These are phyloP conservation scores for Anadara kagoshimensis DNA, from an alignment of 1,140 invertebrate species.

Conservation along the genomic window DNA sequence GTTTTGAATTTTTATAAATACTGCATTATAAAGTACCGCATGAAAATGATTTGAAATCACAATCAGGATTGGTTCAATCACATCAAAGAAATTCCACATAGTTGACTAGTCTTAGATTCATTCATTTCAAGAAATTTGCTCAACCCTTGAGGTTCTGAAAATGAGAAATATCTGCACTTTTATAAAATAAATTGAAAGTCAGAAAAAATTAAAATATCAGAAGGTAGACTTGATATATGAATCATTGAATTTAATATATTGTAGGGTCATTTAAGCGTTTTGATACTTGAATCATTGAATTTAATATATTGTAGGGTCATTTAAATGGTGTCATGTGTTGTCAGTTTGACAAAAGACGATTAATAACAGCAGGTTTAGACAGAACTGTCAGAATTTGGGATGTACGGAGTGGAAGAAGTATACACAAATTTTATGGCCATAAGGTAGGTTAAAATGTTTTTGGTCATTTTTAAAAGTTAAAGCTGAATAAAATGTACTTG, in stretches of 20 bases:
- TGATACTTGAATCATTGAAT: not conserved
- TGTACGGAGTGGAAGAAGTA: constrained; percentile 65
- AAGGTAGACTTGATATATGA: too few species aligned
- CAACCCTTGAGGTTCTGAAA: too few species aligned
- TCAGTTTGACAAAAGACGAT: constrained; percentile 63
- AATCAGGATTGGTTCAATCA: too few species aligned
- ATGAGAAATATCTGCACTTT: too few species aligned
- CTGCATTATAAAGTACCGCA: too few species aligned
- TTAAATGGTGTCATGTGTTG: constrained; percentile 62
- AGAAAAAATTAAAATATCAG: too few species aligned
- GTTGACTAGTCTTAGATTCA: too few species aligned
- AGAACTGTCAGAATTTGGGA: constrained; percentile 66
- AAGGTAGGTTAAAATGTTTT: constrained; percentile 55
- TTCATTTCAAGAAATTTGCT: too few species aligned
- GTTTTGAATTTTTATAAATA: too few species aligned
- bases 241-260: constrained; percentile 1
- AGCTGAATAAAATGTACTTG: not conserved
- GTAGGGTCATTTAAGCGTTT: constrained; percentile 69
- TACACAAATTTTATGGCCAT: constrained; percentile 69
- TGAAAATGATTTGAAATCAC: too few species aligned
- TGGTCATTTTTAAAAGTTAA: not conserved
- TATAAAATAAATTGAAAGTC: too few species aligned
- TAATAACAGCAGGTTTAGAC: constrained; percentile 66
- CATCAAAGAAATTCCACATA: too few species aligned
- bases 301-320: constrained; percentile 57